Evolutionary conservation across 2,888 invertebrate species (phyloP).

Genomic region (Morpho achilles): DNA sequence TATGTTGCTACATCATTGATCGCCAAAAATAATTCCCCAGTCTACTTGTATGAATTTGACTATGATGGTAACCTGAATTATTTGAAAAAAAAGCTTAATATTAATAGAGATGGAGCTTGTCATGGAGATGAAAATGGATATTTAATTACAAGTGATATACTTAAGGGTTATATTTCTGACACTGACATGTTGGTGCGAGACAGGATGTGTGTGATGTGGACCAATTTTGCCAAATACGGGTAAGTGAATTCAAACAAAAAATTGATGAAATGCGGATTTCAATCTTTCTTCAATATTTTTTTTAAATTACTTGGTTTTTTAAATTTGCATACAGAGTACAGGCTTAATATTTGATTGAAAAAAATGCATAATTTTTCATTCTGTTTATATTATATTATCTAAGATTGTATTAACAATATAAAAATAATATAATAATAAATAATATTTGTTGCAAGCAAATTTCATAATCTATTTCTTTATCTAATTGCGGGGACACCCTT

Average conservation of each 20-base stretch:
- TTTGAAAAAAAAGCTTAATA: constrained; percentile 60
- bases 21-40: constrained; percentile 54
- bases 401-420: too few relatives aligned
- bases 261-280: too few relatives aligned
- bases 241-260: constrained; percentile 36
- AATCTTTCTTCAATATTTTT: too few relatives aligned
- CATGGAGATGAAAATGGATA: constrained; percentile 82
- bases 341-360: too few relatives aligned
- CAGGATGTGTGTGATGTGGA: constrained; percentile 78
- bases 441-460: too few relatives aligned
- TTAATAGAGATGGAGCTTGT: constrained; percentile 71
- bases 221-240: constrained; percentile 81
- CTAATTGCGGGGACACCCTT: too few relatives aligned
- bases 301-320: too few relatives aligned
- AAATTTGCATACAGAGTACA: too few relatives aligned
- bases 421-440: too few relatives aligned
- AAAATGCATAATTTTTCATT: too few relatives aligned
- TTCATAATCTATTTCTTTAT: too few relatives aligned
- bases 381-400: too few relatives aligned
- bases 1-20: constrained; percentile 51
- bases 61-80: constrained; percentile 77
- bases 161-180: constrained; percentile 40
- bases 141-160: constrained; percentile 58
- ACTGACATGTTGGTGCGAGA: constrained; percentile 56
- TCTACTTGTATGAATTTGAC: constrained; percentile 79